A percentile compares a stretch with the other conserved stretches of the same genome.
Conservation (phyloP, 2,113 vertebrate species). For the Eira barbara region DNA sequence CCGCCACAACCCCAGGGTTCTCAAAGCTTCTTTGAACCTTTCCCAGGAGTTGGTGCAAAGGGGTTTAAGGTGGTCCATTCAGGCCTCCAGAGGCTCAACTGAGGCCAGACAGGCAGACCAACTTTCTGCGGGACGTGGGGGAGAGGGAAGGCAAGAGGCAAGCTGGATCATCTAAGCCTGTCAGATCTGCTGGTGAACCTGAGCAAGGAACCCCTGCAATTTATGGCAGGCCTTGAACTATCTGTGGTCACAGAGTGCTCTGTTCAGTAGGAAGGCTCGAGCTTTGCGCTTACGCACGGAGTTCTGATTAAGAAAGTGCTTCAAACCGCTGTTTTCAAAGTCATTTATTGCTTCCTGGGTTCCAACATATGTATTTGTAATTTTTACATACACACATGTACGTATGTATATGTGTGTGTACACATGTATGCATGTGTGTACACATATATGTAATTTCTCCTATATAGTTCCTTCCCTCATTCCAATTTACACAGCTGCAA, state of each 20-base stretch:
- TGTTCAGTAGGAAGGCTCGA: conserved; percentile 59
- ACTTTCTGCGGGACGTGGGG: neutral
- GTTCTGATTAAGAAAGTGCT: conserved; percentile 77
- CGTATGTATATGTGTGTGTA: neutral
- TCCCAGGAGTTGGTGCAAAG: neutral
- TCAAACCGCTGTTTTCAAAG: conserved; percentile 68
- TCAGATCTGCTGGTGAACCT: conserved; percentile 39
- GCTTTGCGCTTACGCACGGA: conserved; percentile 49
- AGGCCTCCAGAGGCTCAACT: neutral
- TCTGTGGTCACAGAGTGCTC: conserved; percentile 66
- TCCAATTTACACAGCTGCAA: conserved; percentile 71
- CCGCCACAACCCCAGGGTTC: neutral
- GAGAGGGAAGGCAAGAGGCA: neutral
- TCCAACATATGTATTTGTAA: neutral
- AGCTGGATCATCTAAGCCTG: neutral
- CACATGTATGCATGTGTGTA: no score
- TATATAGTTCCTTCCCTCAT: neutral
- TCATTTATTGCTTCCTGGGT: conserved; percentile 78
- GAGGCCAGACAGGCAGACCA: neutral
- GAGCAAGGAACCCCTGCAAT: conserved; percentile 43
- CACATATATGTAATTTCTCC: neutral
- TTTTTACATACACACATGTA: neutral
- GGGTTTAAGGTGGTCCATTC: neutral
- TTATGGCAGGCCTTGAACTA: conserved; percentile 64
- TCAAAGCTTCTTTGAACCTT: neutral